Evolutionary conservation across 2,888 invertebrate genomes (phyloP), one percentile per base, ranked within the genome.

Genomic region (Caenorhabditis imperialis): DNA sequence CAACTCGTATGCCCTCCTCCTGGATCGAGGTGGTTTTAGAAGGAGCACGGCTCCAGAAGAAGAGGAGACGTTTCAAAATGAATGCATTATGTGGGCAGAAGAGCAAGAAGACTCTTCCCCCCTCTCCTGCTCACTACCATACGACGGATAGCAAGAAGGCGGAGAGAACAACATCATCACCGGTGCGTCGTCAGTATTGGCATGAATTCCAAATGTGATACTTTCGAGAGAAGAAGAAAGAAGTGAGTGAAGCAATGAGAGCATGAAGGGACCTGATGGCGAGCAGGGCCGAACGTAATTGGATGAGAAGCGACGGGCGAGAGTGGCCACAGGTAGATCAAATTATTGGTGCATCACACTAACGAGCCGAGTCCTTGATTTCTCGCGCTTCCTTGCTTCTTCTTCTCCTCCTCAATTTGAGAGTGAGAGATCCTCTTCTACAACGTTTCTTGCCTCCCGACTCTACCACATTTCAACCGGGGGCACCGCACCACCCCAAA

Each of bases 151-250:
- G 55, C 33, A 37, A 62, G 61, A 48, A 23, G 48, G 23, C 20
- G 23, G 23, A 23, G 50, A 55, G 55, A 71, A 71, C 61, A 71
- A 61, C 60, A 55, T 55, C 70, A 71, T 71, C 70, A 71, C 70
- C 70, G 70, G 70, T 71, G 70, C 44, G 54, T 57, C 57, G 67
- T 71, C 70, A 71, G 70, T 71, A 71, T 71, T 71, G 70, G 70
- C 70, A 71, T 71, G 70, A 71, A 71, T 71, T 71, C 70, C 61
- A 71, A 71, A 71, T 71, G 70, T 71, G 70, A 71, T 71, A 70
- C 60, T 60, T 70, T 70, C 47, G 55, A 47, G 48, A 35, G 53
- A 25, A 51, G 38, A n/a, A 57, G 48, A 51, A 51, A 50, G 67
- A 25, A 63, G 54, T 51, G 42, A 30, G 54, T 48, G 35, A 40